These are phyloP conservation scores for Glaucomys volans DNA, from an alignment of 2,113 vertebrate species.

Conservation along the genomic window DNA sequence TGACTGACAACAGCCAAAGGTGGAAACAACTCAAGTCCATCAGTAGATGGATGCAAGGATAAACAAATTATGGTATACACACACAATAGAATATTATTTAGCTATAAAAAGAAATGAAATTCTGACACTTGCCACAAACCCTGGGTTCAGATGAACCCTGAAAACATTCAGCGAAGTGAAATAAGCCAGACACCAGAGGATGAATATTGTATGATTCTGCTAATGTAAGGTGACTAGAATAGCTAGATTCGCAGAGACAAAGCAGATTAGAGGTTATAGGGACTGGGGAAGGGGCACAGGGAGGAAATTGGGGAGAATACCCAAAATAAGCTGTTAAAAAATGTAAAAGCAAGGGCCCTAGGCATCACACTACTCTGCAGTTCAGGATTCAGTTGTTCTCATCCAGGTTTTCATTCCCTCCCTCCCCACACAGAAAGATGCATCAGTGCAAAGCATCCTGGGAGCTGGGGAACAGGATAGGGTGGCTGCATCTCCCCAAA, in stretches of 20 bases:
- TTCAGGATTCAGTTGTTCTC: neutral
- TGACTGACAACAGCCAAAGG: no score
- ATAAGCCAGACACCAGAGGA: neutral
- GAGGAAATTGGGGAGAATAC: neutral
- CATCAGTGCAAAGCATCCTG: neutral
- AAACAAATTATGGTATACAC: neutral
- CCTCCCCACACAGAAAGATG: neutral
- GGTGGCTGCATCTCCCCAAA: neutral
- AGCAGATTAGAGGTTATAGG: neutral
- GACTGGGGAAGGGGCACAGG: no score
- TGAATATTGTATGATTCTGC: neutral
- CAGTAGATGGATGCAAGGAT: neutral
- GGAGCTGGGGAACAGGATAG: neutral
- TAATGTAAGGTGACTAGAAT: neutral
- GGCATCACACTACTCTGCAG: neutral
- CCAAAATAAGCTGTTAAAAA: neutral
- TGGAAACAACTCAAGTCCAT: neutral
- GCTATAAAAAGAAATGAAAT: neutral
- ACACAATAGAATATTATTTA: neutral
- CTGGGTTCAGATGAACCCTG: neutral
- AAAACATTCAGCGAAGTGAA: neutral
- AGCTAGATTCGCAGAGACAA: neutral
- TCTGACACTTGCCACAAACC: neutral
- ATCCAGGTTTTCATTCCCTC: neutral
- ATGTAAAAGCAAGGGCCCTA: neutral